Base-by-base conservation (phyloP, 2,797 vertebrate species). In the Vireo griseus region DNA sequence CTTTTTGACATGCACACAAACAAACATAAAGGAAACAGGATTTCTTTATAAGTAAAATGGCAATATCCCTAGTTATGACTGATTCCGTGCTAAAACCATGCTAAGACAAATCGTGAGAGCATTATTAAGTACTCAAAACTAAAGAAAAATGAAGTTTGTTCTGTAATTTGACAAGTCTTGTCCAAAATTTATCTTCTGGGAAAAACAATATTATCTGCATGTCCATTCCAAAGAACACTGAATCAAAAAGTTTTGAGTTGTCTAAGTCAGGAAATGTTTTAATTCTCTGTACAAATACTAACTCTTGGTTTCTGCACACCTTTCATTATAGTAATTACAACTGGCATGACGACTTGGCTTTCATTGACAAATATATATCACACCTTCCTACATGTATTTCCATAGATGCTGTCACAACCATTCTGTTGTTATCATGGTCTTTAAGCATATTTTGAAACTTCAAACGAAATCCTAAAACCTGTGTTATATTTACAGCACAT, bases 1-100 rank as follows among this genome's bases (percentile, higher is more conserved):
- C 83, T 93, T 92, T 88, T 83, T 92, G 93, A 94, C 88, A 94
- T 80, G 50, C 48, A 48, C 37, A 45, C 10, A 86, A 62, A 78
- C 25, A 68, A 75, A 86, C n/a, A 65, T 35, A 86, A 72, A 78
- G 40, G 59, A 89, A 90, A 94, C 16, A 54, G 22, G 54, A 94
- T 75, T 94, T 92, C 48, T 47, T 90, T 81, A 5, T 45, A 92
- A 94, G 16, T n/a, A 69, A 77, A 92, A 74, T 45, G 9, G 35
- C 52, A 85, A 7, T 63, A 86, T 75, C 29, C 69, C 45, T 73
- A n/a, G n/a, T 71, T 88, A 45, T 39, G 21, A 90, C 26, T 25
- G 63, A 78, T 40, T 68, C 33, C 24, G 48, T 26, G 6, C 4
- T 91, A 80, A 80, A 85, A 79, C 8, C 15, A 54, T 13, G 16